These are phyloP conservation scores for Dyspetes luteomarginatus DNA, from an alignment of 2,888 invertebrate species.

Conservation along the genomic window DNA sequence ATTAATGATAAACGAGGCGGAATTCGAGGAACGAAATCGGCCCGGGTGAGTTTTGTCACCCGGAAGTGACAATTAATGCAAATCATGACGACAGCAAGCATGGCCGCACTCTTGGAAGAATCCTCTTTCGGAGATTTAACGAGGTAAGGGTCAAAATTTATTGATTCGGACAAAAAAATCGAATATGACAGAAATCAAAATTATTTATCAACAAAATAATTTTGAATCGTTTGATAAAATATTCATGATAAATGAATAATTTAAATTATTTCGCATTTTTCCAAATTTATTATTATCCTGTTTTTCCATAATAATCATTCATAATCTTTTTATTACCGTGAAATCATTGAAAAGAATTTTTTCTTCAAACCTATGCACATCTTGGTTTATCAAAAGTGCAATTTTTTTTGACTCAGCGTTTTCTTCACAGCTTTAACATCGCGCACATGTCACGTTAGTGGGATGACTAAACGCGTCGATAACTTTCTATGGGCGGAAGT, in stretches of 20 bases:
- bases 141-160: background rate
- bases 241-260: no score
- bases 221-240: no score
- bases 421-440: background rate
- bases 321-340: no score
- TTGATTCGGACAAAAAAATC: background rate
- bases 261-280: no score
- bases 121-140: slow-evolving; percentile 9
- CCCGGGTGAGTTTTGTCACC: slow-evolving; percentile 38
- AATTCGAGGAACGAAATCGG: slow-evolving; percentile 46
- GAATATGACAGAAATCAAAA: background rate
- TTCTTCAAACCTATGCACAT: no score
- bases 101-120: slow-evolving; percentile 19
- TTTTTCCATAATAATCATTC: no score
- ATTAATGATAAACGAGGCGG: slow-evolving; percentile 57
- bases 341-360: no score
- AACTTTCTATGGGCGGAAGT: background rate
- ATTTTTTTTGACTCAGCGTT: background rate
- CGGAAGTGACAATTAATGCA: slow-evolving; percentile 52
- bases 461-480: slow-evolving; percentile 4
- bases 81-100: slow-evolving; percentile 2
- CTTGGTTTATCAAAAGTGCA: background rate
- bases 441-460: background rate
- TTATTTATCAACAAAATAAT: no score
- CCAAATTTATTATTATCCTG: no score